Conservation (phyloP, 2,797 vertebrate genomes). For the Paguma larvata region DNA sequence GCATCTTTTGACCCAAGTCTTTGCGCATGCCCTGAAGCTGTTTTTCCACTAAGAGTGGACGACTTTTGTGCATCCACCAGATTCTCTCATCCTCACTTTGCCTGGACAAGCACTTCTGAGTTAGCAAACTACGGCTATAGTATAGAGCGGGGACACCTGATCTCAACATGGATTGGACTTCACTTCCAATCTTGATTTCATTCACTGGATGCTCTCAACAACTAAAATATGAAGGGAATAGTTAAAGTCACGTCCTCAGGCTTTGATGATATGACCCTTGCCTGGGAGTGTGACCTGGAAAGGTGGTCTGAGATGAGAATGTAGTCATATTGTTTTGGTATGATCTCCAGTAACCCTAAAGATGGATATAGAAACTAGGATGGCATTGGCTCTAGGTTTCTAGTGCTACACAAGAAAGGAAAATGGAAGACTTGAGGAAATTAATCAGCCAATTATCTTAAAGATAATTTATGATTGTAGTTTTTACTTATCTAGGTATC, state of each 20-base stretch:
- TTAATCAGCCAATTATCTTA: neutral
- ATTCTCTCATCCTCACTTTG: neutral
- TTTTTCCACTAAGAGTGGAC: neutral
- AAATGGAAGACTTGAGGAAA: neutral
- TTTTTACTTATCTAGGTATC: neutral
- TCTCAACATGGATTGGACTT: neutral
- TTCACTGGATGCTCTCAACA: neutral
- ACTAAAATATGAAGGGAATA: neutral
- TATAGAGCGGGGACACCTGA: neutral
- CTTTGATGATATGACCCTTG: neutral
- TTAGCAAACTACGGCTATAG: neutral
- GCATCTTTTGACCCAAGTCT: neutral
- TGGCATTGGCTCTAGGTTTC: neutral
- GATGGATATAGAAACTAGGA: neutral
- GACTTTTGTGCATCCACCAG: neutral
- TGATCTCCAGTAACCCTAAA: neutral
- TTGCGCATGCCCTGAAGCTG: neutral
- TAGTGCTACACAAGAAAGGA: neutral
- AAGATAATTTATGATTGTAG: neutral
- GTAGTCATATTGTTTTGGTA: neutral
- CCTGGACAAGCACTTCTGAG: neutral
- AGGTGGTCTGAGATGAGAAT: neutral
- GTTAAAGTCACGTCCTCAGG: neutral
- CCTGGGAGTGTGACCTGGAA: neutral
- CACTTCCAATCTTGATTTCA: neutral